These are phyloP conservation scores for Chymomyza fuscimana DNA, from an alignment of 2,888 invertebrate species.

Conservation along the genomic window DNA sequence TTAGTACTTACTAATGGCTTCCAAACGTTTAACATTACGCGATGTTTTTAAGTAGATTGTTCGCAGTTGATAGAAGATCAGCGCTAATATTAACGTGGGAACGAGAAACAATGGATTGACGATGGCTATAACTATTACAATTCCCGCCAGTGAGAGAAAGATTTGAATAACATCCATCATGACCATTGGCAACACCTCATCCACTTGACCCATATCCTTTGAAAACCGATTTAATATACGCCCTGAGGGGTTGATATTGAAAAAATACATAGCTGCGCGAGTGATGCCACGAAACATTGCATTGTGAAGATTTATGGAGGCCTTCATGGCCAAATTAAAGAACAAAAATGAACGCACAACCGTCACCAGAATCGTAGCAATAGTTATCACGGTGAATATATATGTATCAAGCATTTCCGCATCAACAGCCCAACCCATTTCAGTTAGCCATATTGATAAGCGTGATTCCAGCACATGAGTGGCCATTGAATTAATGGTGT, in stretches of 20 bases:
- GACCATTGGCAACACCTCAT: slow-evolving; percentile 79
- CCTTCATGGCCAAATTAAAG: slow-evolving; percentile 84
- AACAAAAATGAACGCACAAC: slow-evolving; percentile 80
- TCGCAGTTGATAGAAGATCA: slow-evolving; percentile 88
- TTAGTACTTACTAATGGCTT: slow-evolving; percentile 87
- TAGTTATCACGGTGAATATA: slow-evolving; percentile 81
- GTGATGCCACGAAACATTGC: slow-evolving; percentile 91
- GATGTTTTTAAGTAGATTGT: slow-evolving; percentile 89
- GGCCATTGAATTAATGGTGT: background rate
- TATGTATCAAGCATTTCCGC: slow-evolving; percentile 79
- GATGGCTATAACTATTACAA: slow-evolving; percentile 87
- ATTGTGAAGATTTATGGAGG: slow-evolving; percentile 89
- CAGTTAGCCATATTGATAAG: slow-evolving; percentile 49
- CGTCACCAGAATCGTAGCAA: slow-evolving; percentile 78
- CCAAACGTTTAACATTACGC: slow-evolving; percentile 89
- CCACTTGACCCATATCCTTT: slow-evolving; percentile 88
- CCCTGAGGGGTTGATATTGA: slow-evolving; percentile 91
- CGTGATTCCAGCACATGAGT: slow-evolving; percentile 45
- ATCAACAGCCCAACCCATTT: slow-evolving; percentile 57
- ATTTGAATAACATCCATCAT: slow-evolving; percentile 84
- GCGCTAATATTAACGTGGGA: slow-evolving; percentile 85
- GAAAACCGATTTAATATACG: slow-evolving; percentile 93
- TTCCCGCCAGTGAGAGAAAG: slow-evolving; percentile 89
- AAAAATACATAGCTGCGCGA: slow-evolving; percentile 91
- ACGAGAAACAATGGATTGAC: slow-evolving; percentile 88